A percentile compares a stretch with the other conserved stretches of the same genome.
Conservation (phyloP, 2,888 invertebrate species). For the Erebia palarica region DNA sequence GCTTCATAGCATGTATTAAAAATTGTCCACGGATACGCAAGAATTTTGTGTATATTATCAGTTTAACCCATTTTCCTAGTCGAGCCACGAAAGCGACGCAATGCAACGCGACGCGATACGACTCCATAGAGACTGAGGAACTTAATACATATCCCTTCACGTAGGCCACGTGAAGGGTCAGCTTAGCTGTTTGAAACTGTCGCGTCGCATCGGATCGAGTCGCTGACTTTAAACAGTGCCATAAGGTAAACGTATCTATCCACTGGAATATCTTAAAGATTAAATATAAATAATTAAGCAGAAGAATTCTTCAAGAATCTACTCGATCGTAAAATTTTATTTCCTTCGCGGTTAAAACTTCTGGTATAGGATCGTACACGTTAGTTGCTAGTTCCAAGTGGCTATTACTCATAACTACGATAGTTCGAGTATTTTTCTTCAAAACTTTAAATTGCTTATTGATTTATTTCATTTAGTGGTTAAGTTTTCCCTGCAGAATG, state of each 20-base stretch:
- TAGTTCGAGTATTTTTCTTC: constrained; percentile 31
- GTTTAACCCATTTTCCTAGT: too few species aligned
- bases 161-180: too few species aligned
- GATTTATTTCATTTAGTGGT: constrained; percentile 34
- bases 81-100: too few species aligned
- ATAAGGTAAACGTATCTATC: background rate
- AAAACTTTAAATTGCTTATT: constrained; percentile 43
- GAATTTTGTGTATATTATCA: too few species aligned
- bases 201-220: too few species aligned
- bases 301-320: constrained; percentile 18
- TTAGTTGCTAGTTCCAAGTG: constrained; percentile 33
- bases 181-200: too few species aligned
- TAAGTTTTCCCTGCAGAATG: background rate
- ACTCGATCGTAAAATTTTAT: constrained; percentile 26
- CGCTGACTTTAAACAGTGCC: background rate
- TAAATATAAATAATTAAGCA: constrained; percentile 7
- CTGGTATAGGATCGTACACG: constrained; percentile 25
- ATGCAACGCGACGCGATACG: too few species aligned
- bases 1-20: too few species aligned
- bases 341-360: constrained; percentile 27
- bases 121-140: too few species aligned
- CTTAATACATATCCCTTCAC: too few species aligned
- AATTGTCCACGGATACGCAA: too few species aligned
- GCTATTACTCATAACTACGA: constrained; percentile 35
- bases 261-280: constrained; percentile 7